These are phyloP conservation scores for Hetaerina americana DNA, from an alignment of 1,140 invertebrate genomes.

Conservation along the genomic window DNA sequence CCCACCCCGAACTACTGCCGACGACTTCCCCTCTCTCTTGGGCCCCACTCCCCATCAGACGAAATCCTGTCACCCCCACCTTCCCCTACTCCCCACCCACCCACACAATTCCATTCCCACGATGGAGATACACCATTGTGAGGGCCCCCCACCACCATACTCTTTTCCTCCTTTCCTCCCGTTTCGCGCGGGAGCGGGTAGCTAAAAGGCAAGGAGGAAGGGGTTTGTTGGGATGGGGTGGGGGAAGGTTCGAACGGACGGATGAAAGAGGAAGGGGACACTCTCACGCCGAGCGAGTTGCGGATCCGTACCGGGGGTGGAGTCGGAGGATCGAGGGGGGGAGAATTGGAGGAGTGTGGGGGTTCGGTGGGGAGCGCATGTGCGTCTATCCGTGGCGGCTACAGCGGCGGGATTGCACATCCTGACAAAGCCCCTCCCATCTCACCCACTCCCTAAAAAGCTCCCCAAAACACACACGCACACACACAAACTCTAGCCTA, in stretches of 20 bases:
- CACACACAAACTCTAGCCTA: too few relatives aligned
- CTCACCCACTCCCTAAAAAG: background rate
- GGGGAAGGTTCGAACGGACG: too few relatives aligned
- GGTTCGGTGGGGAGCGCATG: too few relatives aligned
- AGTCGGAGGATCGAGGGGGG: too few relatives aligned
- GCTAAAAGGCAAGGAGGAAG: conserved; percentile 6
- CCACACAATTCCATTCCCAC: background rate
- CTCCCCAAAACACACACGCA: too few relatives aligned
- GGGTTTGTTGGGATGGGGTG: too few relatives aligned
- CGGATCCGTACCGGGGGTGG: background rate
- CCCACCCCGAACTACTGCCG: too few relatives aligned
- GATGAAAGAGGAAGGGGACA: conserved; percentile 4
- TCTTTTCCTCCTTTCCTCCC: conserved; percentile 11
- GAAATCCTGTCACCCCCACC: background rate
- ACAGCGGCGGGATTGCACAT: background rate
- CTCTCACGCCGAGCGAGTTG: conserved; percentile 5
- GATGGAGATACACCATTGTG: conserved; percentile 25
- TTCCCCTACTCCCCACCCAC: background rate
- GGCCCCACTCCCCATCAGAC: too few relatives aligned
- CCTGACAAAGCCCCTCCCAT: background rate
- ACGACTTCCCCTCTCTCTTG: background rate
- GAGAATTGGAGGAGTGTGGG: too few relatives aligned
- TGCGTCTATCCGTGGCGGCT: background rate
- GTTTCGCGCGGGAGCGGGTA: conserved; percentile 1
- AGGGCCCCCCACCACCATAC: conserved; percentile 15